These are phyloP conservation scores for Carollia perspicillata DNA, from an alignment of 2,113 vertebrate species.

Conservation along the genomic window DNA sequence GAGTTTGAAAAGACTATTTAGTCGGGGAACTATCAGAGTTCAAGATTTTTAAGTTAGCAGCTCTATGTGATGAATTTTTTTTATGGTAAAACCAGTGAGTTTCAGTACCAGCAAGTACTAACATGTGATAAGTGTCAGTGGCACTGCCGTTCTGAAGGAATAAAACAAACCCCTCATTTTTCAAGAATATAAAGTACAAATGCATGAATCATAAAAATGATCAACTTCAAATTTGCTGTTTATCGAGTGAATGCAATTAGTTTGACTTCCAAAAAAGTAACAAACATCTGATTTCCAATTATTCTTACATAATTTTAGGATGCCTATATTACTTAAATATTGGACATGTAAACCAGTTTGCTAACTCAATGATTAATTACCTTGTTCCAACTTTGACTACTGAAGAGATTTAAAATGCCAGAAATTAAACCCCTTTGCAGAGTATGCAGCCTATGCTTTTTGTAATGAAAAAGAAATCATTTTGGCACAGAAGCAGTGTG, in stretches of 20 bases:
- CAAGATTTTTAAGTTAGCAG: background rate
- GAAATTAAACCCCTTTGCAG: constrained; percentile 45
- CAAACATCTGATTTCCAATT: background rate
- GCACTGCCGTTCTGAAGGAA: background rate
- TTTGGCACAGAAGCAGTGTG: background rate
- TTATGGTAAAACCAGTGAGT: background rate
- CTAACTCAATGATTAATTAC: constrained; percentile 20
- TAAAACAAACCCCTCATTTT: background rate
- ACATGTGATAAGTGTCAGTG: background rate
- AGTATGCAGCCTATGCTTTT: background rate
- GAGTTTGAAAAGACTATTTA: background rate
- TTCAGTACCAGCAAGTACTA: background rate
- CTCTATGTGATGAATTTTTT: background rate
- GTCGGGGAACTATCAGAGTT: background rate
- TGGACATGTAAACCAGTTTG: constrained; percentile 14
- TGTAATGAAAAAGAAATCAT: constrained; percentile 11
- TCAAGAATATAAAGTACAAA: background rate
- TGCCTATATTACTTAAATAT: background rate
- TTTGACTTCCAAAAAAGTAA: background rate
- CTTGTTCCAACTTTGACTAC: constrained; percentile 35
- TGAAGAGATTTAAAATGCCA: constrained; percentile 8
- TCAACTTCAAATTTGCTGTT: background rate
- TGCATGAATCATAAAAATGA: background rate
- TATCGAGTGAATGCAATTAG: background rate
- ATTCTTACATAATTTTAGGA: background rate